phyloP scores from a whole-genome alignment of 1,140 invertebrate genomes.

The Hyphantria cunea region DNA sequence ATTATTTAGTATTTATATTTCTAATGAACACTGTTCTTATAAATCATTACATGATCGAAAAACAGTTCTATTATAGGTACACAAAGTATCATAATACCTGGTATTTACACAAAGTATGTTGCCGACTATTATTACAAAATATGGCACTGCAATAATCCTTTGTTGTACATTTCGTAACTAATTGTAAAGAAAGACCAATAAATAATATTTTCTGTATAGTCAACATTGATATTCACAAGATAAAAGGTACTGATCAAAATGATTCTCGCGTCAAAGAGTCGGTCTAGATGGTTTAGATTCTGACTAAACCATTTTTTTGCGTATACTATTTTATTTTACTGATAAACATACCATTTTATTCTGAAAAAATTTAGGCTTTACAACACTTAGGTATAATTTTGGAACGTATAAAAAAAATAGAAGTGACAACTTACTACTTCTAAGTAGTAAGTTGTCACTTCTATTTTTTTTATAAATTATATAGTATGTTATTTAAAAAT shows the following conservation, averaged over 20 bases:
- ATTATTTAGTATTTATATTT: no score
- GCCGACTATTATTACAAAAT: conserved; percentile 29
- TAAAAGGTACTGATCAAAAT: conserved; percentile 8
- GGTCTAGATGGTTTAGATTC: conserved; percentile 11
- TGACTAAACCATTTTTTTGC: background rate
- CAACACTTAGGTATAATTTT: no score
- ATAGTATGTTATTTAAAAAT: no score
- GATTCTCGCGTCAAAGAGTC: background rate
- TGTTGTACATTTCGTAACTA: conserved; percentile 14
- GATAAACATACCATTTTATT: no score
- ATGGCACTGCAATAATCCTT: conserved; percentile 27
- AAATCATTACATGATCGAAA: background rate
- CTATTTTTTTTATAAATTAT: no score
- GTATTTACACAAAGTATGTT: conserved; percentile 34
- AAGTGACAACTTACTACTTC: no score
- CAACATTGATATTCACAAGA: conserved; percentile 7
- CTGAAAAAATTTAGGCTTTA: no score
- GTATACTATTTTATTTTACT: no score
- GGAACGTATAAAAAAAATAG: no score
- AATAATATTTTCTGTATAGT: conserved; percentile 9
- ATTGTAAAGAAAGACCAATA: conserved; percentile 6
- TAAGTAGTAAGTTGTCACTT: no score
- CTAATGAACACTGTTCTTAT: background rate
- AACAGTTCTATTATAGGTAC: background rate
- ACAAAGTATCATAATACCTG: conserved; percentile 3